phyloP scores from a whole-genome alignment of 2,888 invertebrate genomes.

The Gari tellinella region DNA sequence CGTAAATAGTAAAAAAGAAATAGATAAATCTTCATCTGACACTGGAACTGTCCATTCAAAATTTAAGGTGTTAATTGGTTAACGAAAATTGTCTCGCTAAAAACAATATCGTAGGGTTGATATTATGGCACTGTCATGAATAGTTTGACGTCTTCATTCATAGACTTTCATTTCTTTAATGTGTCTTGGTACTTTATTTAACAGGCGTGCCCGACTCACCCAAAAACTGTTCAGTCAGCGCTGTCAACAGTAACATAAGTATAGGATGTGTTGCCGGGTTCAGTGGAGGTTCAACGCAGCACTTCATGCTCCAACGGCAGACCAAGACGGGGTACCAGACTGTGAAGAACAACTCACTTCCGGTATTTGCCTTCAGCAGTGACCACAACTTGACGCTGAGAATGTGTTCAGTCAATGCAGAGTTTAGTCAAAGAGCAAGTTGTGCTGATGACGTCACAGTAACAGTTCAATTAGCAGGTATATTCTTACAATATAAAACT shows the following conservation, averaged over 20 bases:
- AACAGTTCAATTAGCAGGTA: neutral
- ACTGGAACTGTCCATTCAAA: too few species aligned
- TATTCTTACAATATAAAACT: too few species aligned
- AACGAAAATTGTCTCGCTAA: too few species aligned
- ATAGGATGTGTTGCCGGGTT: conserved; percentile 41
- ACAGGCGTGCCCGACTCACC: conserved; percentile 47
- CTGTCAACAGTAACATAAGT: conserved; percentile 2
- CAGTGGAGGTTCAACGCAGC: conserved; percentile 45
- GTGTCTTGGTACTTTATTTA: neutral
- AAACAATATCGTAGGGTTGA: too few species aligned
- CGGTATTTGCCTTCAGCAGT: conserved; percentile 21
- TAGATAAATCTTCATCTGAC: too few species aligned
- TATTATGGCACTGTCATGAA: too few species aligned
- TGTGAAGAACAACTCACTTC: conserved; percentile 5
- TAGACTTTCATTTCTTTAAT: too few species aligned
- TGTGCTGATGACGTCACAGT: conserved; percentile 4
- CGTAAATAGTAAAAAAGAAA: too few species aligned
- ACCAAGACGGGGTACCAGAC: conserved; percentile 19
- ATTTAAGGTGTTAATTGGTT: too few species aligned
- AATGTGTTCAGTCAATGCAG: conserved; percentile 44
- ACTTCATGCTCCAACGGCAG: conserved; percentile 37
- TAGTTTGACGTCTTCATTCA: too few species aligned
- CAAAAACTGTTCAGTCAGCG: conserved; percentile 23
- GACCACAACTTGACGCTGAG: conserved; percentile 36
- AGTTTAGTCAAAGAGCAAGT: conserved; percentile 10